Evolutionary conservation across 2,888 invertebrate genomes (phyloP).

Genomic region (Xylota segnis): DNA sequence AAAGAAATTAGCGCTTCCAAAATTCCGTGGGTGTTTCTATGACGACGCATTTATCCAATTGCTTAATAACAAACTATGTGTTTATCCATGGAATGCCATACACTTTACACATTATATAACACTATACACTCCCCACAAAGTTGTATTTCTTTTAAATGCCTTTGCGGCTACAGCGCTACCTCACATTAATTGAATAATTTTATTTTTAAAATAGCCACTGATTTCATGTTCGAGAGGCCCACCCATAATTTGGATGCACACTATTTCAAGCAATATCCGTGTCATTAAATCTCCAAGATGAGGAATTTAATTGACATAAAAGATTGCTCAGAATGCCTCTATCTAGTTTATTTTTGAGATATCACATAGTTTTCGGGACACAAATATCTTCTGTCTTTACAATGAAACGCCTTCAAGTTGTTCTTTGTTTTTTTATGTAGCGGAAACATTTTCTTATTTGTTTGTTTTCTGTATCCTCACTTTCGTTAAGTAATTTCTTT

Average conservation of each 20-base stretch:
- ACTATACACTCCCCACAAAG: not conserved
- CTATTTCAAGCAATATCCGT: slow-evolving; percentile 37
- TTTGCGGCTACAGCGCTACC: not conserved
- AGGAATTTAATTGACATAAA: slow-evolving; percentile 51
- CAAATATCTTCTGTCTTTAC: not conserved
- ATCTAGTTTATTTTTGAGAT: slow-evolving; percentile 42
- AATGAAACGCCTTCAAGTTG: not conserved
- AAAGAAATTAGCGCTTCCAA: slow-evolving; percentile 17
- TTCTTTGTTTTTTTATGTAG: not conserved
- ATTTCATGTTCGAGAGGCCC: slow-evolving; percentile 18
- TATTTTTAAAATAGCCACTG: slow-evolving; percentile 47
- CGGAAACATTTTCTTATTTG: not conserved
- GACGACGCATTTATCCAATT: slow-evolving; percentile 5
- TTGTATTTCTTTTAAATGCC: not conserved
- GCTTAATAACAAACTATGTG: slow-evolving; percentile 11
- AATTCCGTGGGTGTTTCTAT: slow-evolving; percentile 17
- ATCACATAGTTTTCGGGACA: slow-evolving; percentile 7
- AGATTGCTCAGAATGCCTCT: slow-evolving; percentile 15
- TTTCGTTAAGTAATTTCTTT: not conserved
- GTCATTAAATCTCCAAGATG: slow-evolving; percentile 45
- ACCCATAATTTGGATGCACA: slow-evolving; percentile 44
- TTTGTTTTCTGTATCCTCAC: not conserved
- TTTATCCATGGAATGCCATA: not conserved
- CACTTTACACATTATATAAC: not conserved
- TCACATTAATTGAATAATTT: slow-evolving; percentile 32